phyloP scores from a whole-genome alignment of 2,797 vertebrate genomes.

The Morelia viridis region DNA sequence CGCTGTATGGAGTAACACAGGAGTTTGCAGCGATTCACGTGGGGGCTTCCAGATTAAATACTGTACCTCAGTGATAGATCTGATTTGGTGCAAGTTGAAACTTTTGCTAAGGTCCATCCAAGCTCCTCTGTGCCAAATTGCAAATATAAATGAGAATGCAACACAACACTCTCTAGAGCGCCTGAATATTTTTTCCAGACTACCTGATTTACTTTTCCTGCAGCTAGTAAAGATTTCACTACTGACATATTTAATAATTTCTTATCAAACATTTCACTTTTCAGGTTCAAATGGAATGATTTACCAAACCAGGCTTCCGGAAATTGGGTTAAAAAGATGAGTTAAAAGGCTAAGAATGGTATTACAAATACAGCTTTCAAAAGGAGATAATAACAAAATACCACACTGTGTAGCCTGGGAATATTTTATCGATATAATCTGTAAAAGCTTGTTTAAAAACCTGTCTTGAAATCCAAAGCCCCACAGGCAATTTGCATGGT shows the following conservation, averaged over 20 bases:
- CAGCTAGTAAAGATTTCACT: background rate
- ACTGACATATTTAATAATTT: background rate
- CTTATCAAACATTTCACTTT: slow-evolving; percentile 7
- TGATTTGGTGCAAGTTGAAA: background rate
- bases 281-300: background rate
- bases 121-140: background rate
- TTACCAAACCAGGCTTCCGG: background rate
- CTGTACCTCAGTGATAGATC: background rate
- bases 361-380: background rate
- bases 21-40: background rate
- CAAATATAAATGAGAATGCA: background rate
- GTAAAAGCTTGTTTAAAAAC: background rate
- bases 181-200: background rate
- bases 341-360: background rate
- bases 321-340: background rate
- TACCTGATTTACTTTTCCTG: background rate
- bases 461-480: background rate
- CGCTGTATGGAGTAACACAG: background rate
- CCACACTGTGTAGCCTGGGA: background rate
- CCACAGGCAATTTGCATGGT: slow-evolving; percentile 4
- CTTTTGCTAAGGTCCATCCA: background rate
- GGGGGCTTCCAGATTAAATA: background rate
- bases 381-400: background rate
- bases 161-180: background rate
- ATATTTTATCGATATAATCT: background rate